Base-by-base conservation (phyloP, 1,140 invertebrate genomes). In the Neoseiulus cucumeris region DNA sequence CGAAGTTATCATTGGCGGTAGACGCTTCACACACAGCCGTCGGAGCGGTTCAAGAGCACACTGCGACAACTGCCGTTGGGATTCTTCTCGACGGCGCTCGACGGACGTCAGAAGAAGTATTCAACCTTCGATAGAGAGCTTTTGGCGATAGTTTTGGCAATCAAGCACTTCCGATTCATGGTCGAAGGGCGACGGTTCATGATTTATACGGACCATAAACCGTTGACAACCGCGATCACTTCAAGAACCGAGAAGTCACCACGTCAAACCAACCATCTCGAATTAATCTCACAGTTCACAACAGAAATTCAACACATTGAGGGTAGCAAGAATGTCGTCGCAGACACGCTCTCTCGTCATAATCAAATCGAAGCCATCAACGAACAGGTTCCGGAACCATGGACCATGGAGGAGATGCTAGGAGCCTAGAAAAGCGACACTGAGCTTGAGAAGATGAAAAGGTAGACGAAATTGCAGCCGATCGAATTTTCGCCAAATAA, bases 61-160 rank as follows among this genome's bases (percentile, higher is more conserved):
- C 55, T 0, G 4, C 17, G 5, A 39, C 59, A 29, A 28, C 30
- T 73, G 72, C 76, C 74, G 1, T 59, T 76, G 0, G 73, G 70
- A 22, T 78, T 76, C 66, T 76, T 76, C 59, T 76, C 74, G 9
- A 73, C 70, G 55, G 76, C 75, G 66, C 64, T 78, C 0, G 71
- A 44, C 6, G 42, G 68, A 18, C 64, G 72, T 0, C 70, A 79
- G 69, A 42, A 66, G 20, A 73, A 74, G 29, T 77, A 77, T 45
- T 71, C 70, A 12, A 70, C 74, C 1, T 79, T 75, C 69, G 76
- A 78, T 66, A 65, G 75, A 6, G 77, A 81, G 69, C 68, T 80
- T 1, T 64, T 79, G 5, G 78, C 75, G 0, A 74, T 77, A 22
- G 80, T 78, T 68, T 64, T 68, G 14, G 70, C 72, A 7, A 68